These are phyloP conservation scores for Tenualosa thibaudeaui DNA, from an alignment of 2,797 vertebrate genomes.

Conservation along the genomic window DNA sequence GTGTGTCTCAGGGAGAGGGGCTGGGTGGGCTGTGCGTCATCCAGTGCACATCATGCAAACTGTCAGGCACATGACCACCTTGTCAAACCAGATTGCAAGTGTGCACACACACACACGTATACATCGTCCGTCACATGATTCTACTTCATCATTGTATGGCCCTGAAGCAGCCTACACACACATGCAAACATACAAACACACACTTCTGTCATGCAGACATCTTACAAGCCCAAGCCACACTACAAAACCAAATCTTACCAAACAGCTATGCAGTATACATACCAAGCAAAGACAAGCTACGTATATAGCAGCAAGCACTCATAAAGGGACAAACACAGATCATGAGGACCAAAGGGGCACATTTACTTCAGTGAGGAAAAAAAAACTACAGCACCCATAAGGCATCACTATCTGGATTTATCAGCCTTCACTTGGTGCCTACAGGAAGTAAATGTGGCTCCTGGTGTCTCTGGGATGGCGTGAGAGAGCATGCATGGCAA, in stretches of 20 bases:
- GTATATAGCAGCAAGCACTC: not conserved
- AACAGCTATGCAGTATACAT: not conserved
- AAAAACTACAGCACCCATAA: not conserved
- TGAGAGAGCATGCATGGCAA: constrained; percentile 39
- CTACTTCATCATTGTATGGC: constrained; percentile 33
- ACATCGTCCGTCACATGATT: constrained; percentile 42
- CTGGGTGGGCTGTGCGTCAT: constrained; percentile 40
- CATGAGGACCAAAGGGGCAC: not conserved
- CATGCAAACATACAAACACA: constrained; percentile 14
- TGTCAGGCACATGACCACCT: constrained; percentile 50
- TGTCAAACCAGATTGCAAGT: constrained; percentile 55
- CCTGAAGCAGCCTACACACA: constrained; percentile 35
- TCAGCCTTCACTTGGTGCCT: constrained; percentile 32
- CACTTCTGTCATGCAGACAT: constrained; percentile 50
- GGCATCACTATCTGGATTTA: constrained; percentile 21
- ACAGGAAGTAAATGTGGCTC: constrained; percentile 38
- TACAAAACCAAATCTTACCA: not conserved
- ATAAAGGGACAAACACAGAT: not conserved
- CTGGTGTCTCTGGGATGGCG: constrained; percentile 38
- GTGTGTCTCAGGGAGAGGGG: constrained; percentile 29
- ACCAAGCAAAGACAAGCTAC: not conserved
- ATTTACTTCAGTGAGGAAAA: not conserved
- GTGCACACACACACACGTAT: constrained; percentile 50
- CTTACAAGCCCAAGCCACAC: constrained; percentile 15
- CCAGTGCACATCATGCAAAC: constrained; percentile 46